phyloP scores from a whole-genome alignment of 2,113 vertebrate genomes.

The Atractosteus spatula region DNA sequence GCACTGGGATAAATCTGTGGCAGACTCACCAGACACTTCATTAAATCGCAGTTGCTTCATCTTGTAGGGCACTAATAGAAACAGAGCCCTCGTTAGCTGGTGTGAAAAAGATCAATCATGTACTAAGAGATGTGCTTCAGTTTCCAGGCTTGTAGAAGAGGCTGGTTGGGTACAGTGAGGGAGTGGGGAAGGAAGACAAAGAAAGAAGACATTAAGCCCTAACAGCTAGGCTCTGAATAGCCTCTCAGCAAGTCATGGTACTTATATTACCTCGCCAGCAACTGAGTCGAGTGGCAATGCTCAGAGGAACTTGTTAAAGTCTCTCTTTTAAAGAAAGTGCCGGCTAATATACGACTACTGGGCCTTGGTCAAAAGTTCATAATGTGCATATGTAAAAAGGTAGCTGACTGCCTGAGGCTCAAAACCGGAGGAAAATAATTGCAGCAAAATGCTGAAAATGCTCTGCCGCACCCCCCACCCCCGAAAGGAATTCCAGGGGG shows the following conservation, averaged over 20 bases:
- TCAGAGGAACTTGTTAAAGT: constrained; percentile 97
- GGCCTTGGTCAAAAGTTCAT: constrained; percentile 94
- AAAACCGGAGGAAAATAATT: constrained; percentile 97
- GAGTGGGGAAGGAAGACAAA: constrained; percentile 20
- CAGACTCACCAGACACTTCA: constrained; percentile 91
- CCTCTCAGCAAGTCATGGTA: constrained; percentile 74
- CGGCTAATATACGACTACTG: constrained; percentile 85
- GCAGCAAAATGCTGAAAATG: constrained; percentile 93
- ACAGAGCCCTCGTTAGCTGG: constrained; percentile 92
- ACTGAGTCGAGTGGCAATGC: constrained; percentile 77
- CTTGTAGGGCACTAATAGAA: constrained; percentile 88
- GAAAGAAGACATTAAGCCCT: constrained; percentile 70
- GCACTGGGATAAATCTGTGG: constrained; percentile 82
- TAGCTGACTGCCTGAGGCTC: constrained; percentile 90
- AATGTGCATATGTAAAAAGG: constrained; percentile 99
- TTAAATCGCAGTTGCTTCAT: constrained; percentile 89
- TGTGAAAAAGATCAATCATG: constrained; percentile 91
- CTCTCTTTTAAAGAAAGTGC: constrained; percentile 72
- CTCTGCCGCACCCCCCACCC: constrained; percentile 72
- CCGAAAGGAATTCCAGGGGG: constrained; percentile 67
- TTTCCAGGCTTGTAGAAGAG: constrained; percentile 73
- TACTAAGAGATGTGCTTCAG: constrained; percentile 73
- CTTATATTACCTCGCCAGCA: constrained; percentile 84
- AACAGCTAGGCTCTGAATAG: constrained; percentile 77
- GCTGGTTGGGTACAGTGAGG: constrained; percentile 40